These are phyloP conservation scores for Polyommatus icarus DNA, from an alignment of 2,888 invertebrate genomes.

Conservation along the genomic window DNA sequence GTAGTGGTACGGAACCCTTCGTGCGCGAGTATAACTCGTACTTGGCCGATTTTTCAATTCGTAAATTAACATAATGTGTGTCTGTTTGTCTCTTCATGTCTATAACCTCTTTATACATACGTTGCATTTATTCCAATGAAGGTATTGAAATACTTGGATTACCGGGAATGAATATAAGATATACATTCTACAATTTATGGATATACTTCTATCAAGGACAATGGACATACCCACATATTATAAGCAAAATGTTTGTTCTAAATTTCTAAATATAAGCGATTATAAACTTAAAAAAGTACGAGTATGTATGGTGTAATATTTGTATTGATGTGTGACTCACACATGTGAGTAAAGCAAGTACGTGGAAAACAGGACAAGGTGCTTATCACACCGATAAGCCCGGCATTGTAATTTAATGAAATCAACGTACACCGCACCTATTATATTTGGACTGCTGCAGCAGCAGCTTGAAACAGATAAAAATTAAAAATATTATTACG, in stretches of 20 bases:
- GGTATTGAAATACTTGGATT: not conserved
- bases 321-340: slow-evolving; percentile 53
- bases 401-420: slow-evolving; percentile 35
- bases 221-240: not conserved
- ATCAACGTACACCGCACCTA: not conserved
- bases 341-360: slow-evolving; percentile 52
- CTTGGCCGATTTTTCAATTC: not conserved
- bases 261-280: not conserved
- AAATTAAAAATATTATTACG: too few species aligned
- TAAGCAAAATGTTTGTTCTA: too few species aligned
- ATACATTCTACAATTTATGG: too few species aligned
- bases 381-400: slow-evolving; percentile 66
- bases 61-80: not conserved
- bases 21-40: too few species aligned
- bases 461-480: not conserved
- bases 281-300: not conserved
- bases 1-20: too few species aligned
- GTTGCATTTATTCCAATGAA: too few species aligned
- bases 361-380: slow-evolving; percentile 67
- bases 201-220: not conserved
- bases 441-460: not conserved
- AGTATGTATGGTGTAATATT: slow-evolving; percentile 30
- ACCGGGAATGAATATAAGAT: not conserved
- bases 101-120: too few species aligned
- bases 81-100: not conserved